A percentile compares a stretch with the other conserved stretches of the same genome.
These are phyloP conservation scores for Fragum sueziense DNA, from an alignment of 2,888 invertebrate species.

Conservation along the genomic window DNA sequence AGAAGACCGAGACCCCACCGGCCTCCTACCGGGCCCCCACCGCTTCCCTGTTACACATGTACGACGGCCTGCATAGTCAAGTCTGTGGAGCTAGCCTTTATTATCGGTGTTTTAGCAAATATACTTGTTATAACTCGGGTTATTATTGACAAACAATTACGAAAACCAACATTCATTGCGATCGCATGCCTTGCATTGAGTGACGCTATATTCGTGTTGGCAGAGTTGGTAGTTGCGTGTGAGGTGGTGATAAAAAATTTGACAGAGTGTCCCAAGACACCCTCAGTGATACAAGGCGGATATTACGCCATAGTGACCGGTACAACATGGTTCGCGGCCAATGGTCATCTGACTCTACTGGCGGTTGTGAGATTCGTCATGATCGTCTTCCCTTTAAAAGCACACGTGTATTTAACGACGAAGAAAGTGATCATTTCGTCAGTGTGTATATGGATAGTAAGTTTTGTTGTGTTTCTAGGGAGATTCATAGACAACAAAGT, in stretches of 20 bases:
- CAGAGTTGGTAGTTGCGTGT: background rate
- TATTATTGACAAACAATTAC: background rate
- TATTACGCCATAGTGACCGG: background rate
- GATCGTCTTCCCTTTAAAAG: constrained; percentile 13
- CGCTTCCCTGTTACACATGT: background rate
- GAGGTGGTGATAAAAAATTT: background rate
- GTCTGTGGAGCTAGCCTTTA: background rate
- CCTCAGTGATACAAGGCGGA: background rate
- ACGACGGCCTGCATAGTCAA: background rate
- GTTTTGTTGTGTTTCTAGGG: background rate
- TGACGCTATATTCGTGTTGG: constrained; percentile 3
- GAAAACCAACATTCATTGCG: constrained; percentile 7
- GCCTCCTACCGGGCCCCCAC: too few species aligned
- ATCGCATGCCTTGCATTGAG: constrained; percentile 12
- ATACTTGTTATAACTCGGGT: constrained; percentile 5
- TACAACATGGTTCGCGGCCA: constrained; percentile 12
- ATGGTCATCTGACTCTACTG: constrained; percentile 15
- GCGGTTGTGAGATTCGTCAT: constrained; percentile 10
- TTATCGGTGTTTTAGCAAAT: constrained; percentile 8
- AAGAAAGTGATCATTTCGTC: constrained; percentile 8
- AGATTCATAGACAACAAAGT: background rate
- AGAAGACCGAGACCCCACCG: too few species aligned
- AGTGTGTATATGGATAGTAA: background rate
- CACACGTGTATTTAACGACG: constrained; percentile 2
- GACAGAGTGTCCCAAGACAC: background rate